Conservation (phyloP, 1,140 invertebrate genomes). For the Ceratoteleas bidentatus region DNA sequence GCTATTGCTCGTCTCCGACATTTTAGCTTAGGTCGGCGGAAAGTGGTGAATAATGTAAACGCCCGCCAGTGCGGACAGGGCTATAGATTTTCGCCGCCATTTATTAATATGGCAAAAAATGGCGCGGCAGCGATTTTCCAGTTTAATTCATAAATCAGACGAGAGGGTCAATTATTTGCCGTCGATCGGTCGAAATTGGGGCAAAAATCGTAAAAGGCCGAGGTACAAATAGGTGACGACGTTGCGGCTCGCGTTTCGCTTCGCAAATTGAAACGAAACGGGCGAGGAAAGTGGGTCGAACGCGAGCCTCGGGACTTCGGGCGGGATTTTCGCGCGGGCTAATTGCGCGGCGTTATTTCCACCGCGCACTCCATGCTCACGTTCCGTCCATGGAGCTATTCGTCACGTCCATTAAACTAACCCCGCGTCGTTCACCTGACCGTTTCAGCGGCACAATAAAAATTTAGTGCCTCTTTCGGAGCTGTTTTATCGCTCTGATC, state of each 20-base stretch:
- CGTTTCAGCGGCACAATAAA: conserved; percentile 65
- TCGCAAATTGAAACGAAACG: no score
- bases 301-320: no score
- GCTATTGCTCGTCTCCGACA: conserved; percentile 53
- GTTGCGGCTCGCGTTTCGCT: no score
- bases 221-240: no score
- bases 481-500: conserved; percentile 66
- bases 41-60: conserved; percentile 63
- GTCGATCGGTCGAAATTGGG: background rate
- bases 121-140: conserved; percentile 49
- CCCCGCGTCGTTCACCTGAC: conserved; percentile 65
- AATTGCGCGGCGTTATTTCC: conserved; percentile 43
- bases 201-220: no score
- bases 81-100: conserved; percentile 53
- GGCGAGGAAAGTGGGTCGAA: no score
- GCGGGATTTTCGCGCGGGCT: conserved; percentile 15
- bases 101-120: conserved; percentile 58
- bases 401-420: conserved; percentile 67
- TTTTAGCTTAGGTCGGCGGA: conserved; percentile 58
- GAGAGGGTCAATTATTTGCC: conserved; percentile 38
- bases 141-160: conserved; percentile 49
- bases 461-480: conserved; percentile 66
- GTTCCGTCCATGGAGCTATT: conserved; percentile 55
- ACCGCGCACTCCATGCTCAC: conserved; percentile 31
- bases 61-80: conserved; percentile 46